Evolutionary conservation across 2,888 invertebrate genomes (phyloP), one percentile per base, ranked within the genome.

Genomic region (Phanerotoma sp.): DNA sequence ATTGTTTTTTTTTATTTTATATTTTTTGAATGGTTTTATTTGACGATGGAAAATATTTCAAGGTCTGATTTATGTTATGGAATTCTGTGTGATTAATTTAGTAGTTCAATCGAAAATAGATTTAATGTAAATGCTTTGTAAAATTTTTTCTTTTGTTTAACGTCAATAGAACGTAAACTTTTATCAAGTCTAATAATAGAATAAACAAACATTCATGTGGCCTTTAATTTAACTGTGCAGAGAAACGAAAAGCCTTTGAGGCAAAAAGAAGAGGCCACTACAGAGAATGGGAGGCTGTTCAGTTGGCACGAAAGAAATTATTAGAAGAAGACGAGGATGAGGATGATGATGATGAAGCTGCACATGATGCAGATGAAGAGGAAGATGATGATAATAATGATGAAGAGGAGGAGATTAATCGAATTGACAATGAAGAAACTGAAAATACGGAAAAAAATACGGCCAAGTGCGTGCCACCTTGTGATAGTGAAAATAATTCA

Each of bases 201-300:
- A n/a, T n/a, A n/a, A n/a, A n/a, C n/a, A n/a, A n/a, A n/a, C n/a
- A n/a, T n/a, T n/a, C n/a, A n/a, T n/a, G n/a, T n/a, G n/a, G n/a
- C n/a, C n/a, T n/a, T n/a, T n/a, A n/a, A n/a, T n/a, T n/a, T n/a
- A n/a, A n/a, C n/a, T n/a, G n/a, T n/a, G 33, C 68, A 86, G 88
- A 81, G 65, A 85, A 86, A 68, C 83, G 89, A 68, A 82, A 85
- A 69, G 86, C 87, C 58, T 99, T 99, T 72, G 94, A 96, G 78
- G 85, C 87, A 65, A 96, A 96, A 75, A 84, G 99, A 60, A 97
- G 96, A 82, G 88, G 91, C 68, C 99, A 99, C 73, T 99, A 99
- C 79, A 96, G 97, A 78, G 99, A 99, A 79, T 98, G 92, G 78
- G 89, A 95, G 78, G 96, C 96, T 1, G 88, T 97, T 6, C 91